Evolutionary conservation across 2,888 invertebrate species (phyloP).

Genomic region (Ormyrus rosae): DNA sequence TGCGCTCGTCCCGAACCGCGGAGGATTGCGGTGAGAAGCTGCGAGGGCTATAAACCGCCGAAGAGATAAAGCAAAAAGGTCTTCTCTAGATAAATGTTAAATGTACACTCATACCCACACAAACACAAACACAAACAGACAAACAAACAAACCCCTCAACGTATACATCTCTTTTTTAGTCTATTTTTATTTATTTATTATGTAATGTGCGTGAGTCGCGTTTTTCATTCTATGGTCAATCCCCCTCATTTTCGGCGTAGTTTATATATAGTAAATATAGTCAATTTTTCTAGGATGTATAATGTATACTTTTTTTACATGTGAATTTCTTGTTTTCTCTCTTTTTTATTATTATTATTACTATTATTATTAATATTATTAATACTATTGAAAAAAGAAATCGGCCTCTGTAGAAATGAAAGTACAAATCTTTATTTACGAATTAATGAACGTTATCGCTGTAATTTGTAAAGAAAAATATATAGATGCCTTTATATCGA

Average conservation of each 20-base stretch:
- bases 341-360: slow-evolving; percentile 22
- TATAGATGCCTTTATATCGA: slow-evolving; percentile 48
- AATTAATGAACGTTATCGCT: slow-evolving; percentile 49
- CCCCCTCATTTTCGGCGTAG: slow-evolving; percentile 21
- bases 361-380: slow-evolving; percentile 37
- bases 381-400: slow-evolving; percentile 27
- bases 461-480: slow-evolving; percentile 48
- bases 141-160: slow-evolving; percentile 1
- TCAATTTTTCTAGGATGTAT: slow-evolving; percentile 42
- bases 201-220: slow-evolving; percentile 1
- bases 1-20: background rate
- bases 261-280: slow-evolving; percentile 39
- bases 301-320: slow-evolving; percentile 34
- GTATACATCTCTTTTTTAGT: slow-evolving; percentile 33
- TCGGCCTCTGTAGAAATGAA: slow-evolving; percentile 55
- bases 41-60: background rate
- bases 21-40: slow-evolving; percentile 11
- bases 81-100: background rate
- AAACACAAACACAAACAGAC: background rate
- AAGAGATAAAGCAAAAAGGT: background rate
- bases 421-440: slow-evolving; percentile 57
- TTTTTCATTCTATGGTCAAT: slow-evolving; percentile 31
- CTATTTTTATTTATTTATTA: slow-evolving; percentile 54
- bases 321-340: slow-evolving; percentile 46
- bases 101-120: background rate